Percentiles rank a stretch among this genome's conserved stretches.
Evolutionary conservation across 2,888 invertebrate species (phyloP).

Genomic region (Leptinotarsa tumamoca): DNA sequence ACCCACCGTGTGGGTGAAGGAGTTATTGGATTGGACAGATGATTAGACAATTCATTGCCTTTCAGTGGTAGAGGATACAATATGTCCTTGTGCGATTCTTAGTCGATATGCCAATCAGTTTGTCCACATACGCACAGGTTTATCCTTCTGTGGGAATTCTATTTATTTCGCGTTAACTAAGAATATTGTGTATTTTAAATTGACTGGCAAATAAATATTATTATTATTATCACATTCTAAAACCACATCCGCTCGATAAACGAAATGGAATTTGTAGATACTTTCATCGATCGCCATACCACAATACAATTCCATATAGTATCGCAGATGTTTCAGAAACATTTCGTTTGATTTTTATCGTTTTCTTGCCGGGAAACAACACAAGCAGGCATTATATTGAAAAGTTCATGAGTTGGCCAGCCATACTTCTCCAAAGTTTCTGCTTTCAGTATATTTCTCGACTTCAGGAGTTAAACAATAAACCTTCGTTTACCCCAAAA

Average conservation of each 20-base stretch:
- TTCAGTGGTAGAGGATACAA: too few relatives aligned
- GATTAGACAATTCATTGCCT: too few relatives aligned
- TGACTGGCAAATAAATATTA: too few relatives aligned
- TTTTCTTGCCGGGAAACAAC: background rate
- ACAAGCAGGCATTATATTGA: background rate
- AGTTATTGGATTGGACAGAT: too few relatives aligned
- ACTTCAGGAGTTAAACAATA: conserved; percentile 1
- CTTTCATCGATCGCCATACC: background rate
- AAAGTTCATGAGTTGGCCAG: conserved; percentile 4
- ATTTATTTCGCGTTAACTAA: too few relatives aligned
- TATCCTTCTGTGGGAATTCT: too few relatives aligned
- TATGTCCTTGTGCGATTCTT: too few relatives aligned
- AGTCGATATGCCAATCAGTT: too few relatives aligned
- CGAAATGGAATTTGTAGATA: background rate
- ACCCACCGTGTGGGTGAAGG: too few relatives aligned
- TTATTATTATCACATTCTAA: too few relatives aligned
- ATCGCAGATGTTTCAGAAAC: background rate
- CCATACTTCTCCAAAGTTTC: conserved; percentile 4
- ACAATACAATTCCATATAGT: background rate
- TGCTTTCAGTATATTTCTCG: conserved; percentile 1
- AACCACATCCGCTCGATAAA: background rate
- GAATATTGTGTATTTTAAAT: too few relatives aligned
- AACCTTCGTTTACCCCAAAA: conserved; percentile 7
- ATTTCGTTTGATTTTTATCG: background rate
- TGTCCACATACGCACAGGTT: too few relatives aligned